Base-by-base conservation (phyloP, 2,113 vertebrate species). In the Penelope pileata region DNA sequence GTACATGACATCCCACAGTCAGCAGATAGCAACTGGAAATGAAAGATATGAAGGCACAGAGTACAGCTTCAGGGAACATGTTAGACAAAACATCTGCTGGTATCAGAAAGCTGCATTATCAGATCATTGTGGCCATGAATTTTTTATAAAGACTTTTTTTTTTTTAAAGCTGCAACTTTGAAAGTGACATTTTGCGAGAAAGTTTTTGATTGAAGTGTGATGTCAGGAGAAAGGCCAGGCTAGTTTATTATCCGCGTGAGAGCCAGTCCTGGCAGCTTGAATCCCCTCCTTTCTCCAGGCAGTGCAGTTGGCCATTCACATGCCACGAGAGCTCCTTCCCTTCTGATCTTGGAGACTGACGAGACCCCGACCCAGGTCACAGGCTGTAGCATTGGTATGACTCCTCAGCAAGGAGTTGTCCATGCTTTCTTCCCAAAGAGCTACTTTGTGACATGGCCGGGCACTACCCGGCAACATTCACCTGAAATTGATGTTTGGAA, bases 11-110 rank as follows among this genome's bases (percentile, higher is more conserved):
- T 98, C 98, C 98, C 97, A 98, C 98, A 97, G 98, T 98, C 98
- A 98, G 98, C 98, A 98, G 98, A 98, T 98, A 98, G 98, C 98
- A 98, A 98, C 98, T 98, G 98, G 98, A 98, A 98, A 98, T 98
- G 98, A 98, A 98, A 98, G 98, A 98, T 98, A 98, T 92, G 97
- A 97, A 98, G 97, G 98, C 97, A 96, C 97, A 97, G 97, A 97
- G 98, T 97, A 98, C 98, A 98, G 98, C 98, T 98, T 98, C 97
- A 92, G 98, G 98, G 98, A 98, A 98, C 98, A 98, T 98, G 98
- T 98, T 98, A 98, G 98, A 98, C 98, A 98, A 98, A 98, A 98
- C 98, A 99, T 98, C 98, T 99, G 98, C 98, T 98, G 98, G 98
- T 98, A 98, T 98, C 98, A 98, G 98, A 98, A 97, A 98, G 96